A percentile compares a stretch with the other conserved stretches of the same genome.
phyloP scores from a whole-genome alignment of 1,140 invertebrate genomes.

The Drosophila subobscura region DNA sequence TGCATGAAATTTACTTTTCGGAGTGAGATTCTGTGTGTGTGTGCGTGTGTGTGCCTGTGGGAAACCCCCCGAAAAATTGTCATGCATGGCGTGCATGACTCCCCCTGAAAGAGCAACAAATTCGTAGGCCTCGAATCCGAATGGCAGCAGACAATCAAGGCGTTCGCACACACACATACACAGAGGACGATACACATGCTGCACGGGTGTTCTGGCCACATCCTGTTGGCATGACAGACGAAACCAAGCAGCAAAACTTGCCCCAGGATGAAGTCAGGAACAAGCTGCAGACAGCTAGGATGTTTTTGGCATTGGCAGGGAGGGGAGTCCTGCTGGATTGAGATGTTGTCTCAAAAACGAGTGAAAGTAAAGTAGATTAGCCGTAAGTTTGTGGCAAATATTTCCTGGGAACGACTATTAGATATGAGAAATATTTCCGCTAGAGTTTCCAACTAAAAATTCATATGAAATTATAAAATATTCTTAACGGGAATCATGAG shows the following conservation, averaged over 20 bases:
- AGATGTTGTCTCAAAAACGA: no score
- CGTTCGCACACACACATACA: constrained; percentile 21
- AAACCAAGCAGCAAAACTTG: constrained; percentile 35
- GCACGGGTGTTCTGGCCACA: constrained; percentile 28
- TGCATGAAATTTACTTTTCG: constrained; percentile 79
- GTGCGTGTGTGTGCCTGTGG: constrained; percentile 6
- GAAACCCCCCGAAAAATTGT: constrained; percentile 54
- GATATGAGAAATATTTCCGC: no score
- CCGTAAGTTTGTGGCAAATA: no score
- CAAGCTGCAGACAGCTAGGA: constrained; percentile 26
- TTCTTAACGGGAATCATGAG: no score
- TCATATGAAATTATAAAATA: no score
- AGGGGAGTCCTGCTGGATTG: no score
- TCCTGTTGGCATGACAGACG: constrained; percentile 37
- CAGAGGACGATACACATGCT: neutral
- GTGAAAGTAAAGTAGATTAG: no score
- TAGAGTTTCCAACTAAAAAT: no score
- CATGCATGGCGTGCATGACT: constrained; percentile 70
- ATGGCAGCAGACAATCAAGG: constrained; percentile 58
- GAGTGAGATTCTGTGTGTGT: constrained; percentile 30
- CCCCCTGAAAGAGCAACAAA: constrained; percentile 57
- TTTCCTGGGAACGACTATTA: no score
- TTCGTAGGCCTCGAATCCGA: constrained; percentile 49
- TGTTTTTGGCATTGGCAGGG: no score
- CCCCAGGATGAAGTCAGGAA: constrained; percentile 12